Evolutionary conservation across 1,140 invertebrate genomes (phyloP), one percentile per base, ranked within the genome.

Genomic region (Ostrea edulis): DNA sequence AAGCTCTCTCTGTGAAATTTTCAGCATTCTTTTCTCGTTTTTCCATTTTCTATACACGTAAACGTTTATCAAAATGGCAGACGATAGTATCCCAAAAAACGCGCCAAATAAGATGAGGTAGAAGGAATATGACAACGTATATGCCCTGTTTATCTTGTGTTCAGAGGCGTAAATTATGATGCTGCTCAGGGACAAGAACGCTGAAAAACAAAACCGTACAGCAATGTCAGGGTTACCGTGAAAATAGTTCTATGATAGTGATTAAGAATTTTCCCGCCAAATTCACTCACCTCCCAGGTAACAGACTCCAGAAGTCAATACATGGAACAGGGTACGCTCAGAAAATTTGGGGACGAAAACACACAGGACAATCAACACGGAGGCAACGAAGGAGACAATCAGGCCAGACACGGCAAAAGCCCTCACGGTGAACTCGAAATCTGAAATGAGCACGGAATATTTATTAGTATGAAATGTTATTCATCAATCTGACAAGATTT

Each of bases 1-100:
- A 0, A 71, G 12, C 22, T 71, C 68, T 71, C 68, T 25, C 0
- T 25, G 68, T 14, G 68, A 35, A 77, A 77, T 77, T 77, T 29
- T 77, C 68, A 77, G 11, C 68, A 77, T 77, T 12, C 68, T 25
- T 4, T 77, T 25, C 29, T 77, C 68, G 29, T 77, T 29, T 77
- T 77, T 77, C 68, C 68, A 77, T 77, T 77, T 77, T 12, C 68
- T 77, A 25, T 35, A 77, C 68, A 77, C 68, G 12, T 77, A 77
- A 29, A 77, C 68, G 68, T 29, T 77, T 14, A 77, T 77, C 68
- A 77, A 77, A 29, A 77, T 35, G 29, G 68, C 68, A 9, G 68
- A 77, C 0, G 29, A 29, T 0, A 77, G 68, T 12, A 77, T 77
- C 11, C 68, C 22, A 17, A 77, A 77, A 14, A 77, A 77, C 0